Conservation (phyloP, 1,140 invertebrate genomes). For the Rhyacophila brunnea region DNA sequence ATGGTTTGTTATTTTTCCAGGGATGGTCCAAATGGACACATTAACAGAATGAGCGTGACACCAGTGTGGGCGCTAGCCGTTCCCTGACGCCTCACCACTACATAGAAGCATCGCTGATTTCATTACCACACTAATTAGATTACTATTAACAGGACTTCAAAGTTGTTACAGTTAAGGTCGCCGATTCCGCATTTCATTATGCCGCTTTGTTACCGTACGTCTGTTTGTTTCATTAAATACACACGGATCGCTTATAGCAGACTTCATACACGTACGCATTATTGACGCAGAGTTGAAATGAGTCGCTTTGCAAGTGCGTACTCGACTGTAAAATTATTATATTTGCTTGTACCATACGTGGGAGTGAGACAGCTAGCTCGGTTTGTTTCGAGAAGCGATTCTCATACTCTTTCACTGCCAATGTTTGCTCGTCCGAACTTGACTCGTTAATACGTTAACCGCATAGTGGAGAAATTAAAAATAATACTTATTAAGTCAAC, state of each 20-base stretch:
- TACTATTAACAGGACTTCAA: too few relatives aligned
- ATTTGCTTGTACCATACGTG: slow-evolving; percentile 8
- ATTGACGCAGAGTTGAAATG: background rate
- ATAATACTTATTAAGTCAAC: too few relatives aligned
- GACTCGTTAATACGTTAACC: background rate
- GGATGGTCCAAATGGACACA: too few relatives aligned
- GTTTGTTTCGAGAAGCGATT: slow-evolving; percentile 9
- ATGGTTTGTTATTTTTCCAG: too few relatives aligned
- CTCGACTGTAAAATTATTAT: background rate
- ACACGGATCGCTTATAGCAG: slow-evolving; percentile 2
- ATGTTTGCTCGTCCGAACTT: slow-evolving; percentile 30
- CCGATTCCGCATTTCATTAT: background rate
- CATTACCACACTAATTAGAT: too few relatives aligned
- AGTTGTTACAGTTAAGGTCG: too few relatives aligned
- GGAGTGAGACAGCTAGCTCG: slow-evolving; percentile 4
- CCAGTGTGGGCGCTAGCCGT: too few relatives aligned
- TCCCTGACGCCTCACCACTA: too few relatives aligned
- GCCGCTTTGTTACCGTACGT: slow-evolving; percentile 12
- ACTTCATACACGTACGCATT: background rate
- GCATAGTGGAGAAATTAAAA: too few relatives aligned
- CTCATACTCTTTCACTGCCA: slow-evolving; percentile 25
- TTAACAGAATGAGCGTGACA: too few relatives aligned
- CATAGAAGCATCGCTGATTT: too few relatives aligned
- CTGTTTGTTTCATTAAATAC: background rate
- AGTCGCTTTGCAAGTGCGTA: too few relatives aligned